Evolutionary conservation across 2,888 invertebrate genomes (phyloP).

Genomic region (Desoria tigrina): DNA sequence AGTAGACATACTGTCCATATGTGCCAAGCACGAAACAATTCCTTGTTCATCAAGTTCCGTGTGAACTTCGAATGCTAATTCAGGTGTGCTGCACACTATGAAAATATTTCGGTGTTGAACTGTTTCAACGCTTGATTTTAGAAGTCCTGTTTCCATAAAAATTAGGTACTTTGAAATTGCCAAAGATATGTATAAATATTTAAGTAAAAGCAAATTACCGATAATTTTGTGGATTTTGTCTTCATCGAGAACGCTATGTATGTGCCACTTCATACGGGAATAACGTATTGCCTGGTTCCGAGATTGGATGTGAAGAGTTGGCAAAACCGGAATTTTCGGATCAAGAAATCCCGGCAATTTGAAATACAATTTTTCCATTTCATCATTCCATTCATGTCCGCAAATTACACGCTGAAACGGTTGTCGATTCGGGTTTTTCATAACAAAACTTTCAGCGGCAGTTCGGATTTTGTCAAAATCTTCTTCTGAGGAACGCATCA

Average conservation of each 20-base stretch:
- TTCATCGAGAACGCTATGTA: conserved; percentile 16
- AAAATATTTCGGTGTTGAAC: conserved; percentile 19
- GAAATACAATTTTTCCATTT: conserved; percentile 22
- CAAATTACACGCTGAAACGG: conserved; percentile 27
- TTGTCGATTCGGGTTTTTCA: neutral
- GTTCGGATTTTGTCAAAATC: conserved; percentile 11
- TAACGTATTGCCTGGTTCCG: conserved; percentile 28
- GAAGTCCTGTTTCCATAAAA: neutral
- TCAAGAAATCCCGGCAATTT: neutral
- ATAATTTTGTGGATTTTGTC: conserved; percentile 12
- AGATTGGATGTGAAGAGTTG: conserved; percentile 23
- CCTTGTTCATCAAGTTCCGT: conserved; percentile 10
- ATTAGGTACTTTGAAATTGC: neutral
- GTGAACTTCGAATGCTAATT: neutral
- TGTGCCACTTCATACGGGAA: conserved; percentile 19
- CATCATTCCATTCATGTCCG: conserved; percentile 24
- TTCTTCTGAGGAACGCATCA: conserved; percentile 3
- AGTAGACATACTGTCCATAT: conserved; percentile 15
- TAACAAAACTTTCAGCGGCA: conserved; percentile 4
- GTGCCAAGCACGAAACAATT: neutral
- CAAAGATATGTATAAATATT: neutral
- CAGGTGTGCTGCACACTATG: conserved; percentile 18
- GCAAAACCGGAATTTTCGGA: neutral
- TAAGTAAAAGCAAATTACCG: conserved; percentile 17
- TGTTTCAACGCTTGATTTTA: neutral